A percentile compares a stretch with the other conserved stretches of the same genome.
Conservation (phyloP, 2,797 vertebrate species). For the Spatula clypeata region DNA sequence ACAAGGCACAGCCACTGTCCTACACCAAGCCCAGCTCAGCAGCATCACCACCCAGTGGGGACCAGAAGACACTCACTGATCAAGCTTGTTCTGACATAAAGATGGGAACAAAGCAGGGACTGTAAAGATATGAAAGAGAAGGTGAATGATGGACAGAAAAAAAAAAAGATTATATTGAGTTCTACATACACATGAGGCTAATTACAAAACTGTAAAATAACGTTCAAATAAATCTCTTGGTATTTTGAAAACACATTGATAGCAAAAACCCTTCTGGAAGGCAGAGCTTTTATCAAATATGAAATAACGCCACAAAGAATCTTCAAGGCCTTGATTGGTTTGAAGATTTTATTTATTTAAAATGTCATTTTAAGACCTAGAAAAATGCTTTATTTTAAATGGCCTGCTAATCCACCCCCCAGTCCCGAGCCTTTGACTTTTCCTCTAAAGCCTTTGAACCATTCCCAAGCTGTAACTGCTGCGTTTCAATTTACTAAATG, state of each 20-base stretch:
- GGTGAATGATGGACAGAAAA: background rate
- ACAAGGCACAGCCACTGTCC: background rate
- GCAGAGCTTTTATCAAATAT: background rate
- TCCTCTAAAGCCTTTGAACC: background rate
- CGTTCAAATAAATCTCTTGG: background rate
- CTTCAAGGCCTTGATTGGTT: slow-evolving; percentile 43
- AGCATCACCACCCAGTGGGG: background rate
- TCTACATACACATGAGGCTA: accelerated
- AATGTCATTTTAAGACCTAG: slow-evolving; percentile 33
- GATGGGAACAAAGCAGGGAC: background rate
- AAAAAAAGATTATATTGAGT: background rate
- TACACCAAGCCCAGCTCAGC: background rate
- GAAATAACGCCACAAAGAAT: background rate
- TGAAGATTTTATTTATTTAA: slow-evolving; percentile 6
- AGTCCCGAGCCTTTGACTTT: background rate
- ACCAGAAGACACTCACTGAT: background rate
- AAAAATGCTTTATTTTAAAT: slow-evolving; percentile 24
- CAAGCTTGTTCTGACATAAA: background rate
- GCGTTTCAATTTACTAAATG: background rate
- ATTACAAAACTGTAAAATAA: background rate
- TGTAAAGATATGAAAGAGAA: background rate
- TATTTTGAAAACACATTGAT: background rate
- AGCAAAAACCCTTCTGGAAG: slow-evolving; percentile 42
- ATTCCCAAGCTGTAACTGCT: background rate
- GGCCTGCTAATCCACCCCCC: background rate